Base-by-base conservation (phyloP, 2,888 invertebrate genomes). In the Chymomyza fuscimana region DNA sequence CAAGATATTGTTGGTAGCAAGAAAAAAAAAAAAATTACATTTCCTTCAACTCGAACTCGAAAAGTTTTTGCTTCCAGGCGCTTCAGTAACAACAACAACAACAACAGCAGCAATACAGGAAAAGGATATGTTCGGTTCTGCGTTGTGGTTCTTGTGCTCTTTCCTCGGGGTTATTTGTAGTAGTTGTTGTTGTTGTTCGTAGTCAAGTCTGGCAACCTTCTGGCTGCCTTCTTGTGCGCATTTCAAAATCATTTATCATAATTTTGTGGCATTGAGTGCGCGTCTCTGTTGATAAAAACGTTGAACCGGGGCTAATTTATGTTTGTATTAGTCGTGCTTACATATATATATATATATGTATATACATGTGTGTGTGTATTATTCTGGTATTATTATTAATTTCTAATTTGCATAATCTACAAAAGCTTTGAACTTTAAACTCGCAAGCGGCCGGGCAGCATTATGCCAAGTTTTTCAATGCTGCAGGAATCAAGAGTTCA, bases 51-150 rank as follows among this genome's bases (percentile, higher is more conserved):
- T 87, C 86, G 84, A 46, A 46, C 40, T 46, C 40, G 4, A 85
- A 85, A 85, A 87, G 81, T 85, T 85, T 81, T 80, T 80, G 77
- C 67, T 72, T 75, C 68, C 78, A 73, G 63, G 77, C 74, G 81
- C 25, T 66, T 74, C 69, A 74, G 69, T 51, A 52, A 58, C 68
- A 72, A 52, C 67, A 73, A 46, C 25, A 58, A 54, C 68, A 72
- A 56, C 67, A 73, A 46, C 36, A 58, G 22, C 10, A 59, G 40
- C 58, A 59, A 29, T 51, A 73, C 87, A 86, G 86, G 87, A 85
- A 85, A 77, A 86, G 84, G 87, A 85, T 87, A 79, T 85, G 86
- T 83, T 87, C 84, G 84, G 86, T 81, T 87, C 86, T 85, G 86
- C 83, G 87, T 86, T 87, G 86, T 72, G 87, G 86, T 71, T 78